Conservation (phyloP, 2,888 invertebrate genomes). For the Pollenia angustigena region DNA sequence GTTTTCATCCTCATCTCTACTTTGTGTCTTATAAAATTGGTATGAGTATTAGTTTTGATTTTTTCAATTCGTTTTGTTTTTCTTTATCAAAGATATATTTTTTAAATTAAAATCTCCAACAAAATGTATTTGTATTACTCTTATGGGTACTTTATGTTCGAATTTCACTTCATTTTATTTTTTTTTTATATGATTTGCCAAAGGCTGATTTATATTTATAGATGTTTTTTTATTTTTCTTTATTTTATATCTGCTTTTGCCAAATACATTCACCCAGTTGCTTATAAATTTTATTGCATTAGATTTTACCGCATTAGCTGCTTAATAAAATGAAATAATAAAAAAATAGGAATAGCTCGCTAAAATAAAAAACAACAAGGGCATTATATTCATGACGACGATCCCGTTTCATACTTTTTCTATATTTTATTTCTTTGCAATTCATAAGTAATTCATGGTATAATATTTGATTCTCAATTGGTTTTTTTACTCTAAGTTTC, state of each 20-base stretch:
- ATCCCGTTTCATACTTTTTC: conserved; percentile 32
- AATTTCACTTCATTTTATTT: conserved; percentile 17
- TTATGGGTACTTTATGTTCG: conserved; percentile 39
- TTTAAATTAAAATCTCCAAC: conserved; percentile 62
- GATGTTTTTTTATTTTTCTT: conserved; percentile 22
- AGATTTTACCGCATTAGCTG: conserved; percentile 71
- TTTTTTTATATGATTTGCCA: conserved; percentile 68
- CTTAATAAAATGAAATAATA: conserved; percentile 29
- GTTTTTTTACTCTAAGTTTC: conserved; percentile 45
- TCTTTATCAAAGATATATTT: conserved; percentile 36
- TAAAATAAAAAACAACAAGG: conserved; percentile 33
- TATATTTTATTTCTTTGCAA: conserved; percentile 35
- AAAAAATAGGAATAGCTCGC: conserved; percentile 9
- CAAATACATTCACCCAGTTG: conserved; percentile 61
- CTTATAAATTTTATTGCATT: conserved; percentile 71
- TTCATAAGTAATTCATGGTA: conserved; percentile 67
- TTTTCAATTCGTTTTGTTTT: conserved; percentile 39
- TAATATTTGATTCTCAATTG: conserved; percentile 59
- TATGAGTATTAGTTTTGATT: conserved; percentile 28
- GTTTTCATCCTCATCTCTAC: conserved; percentile 10
- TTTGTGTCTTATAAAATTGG: conserved; percentile 1
- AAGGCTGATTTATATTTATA: conserved; percentile 73
- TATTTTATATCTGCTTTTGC: conserved; percentile 56
- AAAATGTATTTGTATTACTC: conserved; percentile 56
- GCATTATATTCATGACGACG: conserved; percentile 35